phyloP scores from a whole-genome alignment of 2,113 vertebrate genomes.

The Progne subis region DNA sequence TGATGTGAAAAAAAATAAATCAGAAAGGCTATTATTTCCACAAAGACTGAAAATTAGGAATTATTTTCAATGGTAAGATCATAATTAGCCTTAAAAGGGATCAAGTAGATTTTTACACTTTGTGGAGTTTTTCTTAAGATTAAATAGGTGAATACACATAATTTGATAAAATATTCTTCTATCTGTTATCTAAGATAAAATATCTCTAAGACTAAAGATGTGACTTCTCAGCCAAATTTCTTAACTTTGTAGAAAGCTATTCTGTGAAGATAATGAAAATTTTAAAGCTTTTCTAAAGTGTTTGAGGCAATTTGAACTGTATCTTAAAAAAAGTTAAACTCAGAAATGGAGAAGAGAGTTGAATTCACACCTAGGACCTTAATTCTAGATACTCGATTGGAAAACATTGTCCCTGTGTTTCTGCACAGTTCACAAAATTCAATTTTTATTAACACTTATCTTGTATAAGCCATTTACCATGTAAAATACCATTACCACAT shows the following conservation, averaged over 20 bases:
- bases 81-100: background rate
- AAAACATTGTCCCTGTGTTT: background rate
- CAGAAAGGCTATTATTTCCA: background rate
- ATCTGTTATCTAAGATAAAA: background rate
- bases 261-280: background rate
- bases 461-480: background rate
- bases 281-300: background rate
- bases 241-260: background rate
- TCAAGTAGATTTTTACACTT: background rate
- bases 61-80: background rate
- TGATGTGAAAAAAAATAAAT: background rate
- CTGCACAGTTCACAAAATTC: background rate
- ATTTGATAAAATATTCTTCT: background rate
- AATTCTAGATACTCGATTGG: background rate
- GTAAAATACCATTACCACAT: background rate
- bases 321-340: background rate
- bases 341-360: background rate
- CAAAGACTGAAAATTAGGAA: background rate
- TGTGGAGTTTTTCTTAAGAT: background rate
- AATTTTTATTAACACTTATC: background rate
- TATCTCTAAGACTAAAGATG: background rate
- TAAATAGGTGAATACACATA: background rate
- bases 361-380: background rate
- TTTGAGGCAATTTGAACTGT: background rate
- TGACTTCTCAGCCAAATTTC: background rate